phyloP scores from a whole-genome alignment of 64 coral and sea anemone species.

The Trachythela sp. region DNA sequence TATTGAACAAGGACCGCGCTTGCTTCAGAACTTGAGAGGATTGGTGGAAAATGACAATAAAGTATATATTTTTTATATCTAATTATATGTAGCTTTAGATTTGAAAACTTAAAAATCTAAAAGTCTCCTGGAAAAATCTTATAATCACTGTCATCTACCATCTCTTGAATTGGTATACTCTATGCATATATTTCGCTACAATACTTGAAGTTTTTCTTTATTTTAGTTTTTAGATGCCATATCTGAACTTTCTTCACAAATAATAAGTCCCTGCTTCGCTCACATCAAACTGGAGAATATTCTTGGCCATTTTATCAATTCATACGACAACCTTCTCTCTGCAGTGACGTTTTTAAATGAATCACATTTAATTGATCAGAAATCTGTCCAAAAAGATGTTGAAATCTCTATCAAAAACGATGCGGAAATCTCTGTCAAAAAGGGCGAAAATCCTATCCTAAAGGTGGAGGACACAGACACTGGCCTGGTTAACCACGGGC shows the following conservation, averaged over 20 bases:
- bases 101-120: no score
- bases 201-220: neutral
- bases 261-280: neutral
- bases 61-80: neutral
- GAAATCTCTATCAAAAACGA: no score
- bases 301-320: neutral
- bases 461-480: neutral
- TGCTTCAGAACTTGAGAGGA: neutral
- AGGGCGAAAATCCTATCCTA: neutral
- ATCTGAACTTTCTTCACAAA: neutral
- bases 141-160: no score
- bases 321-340: neutral
- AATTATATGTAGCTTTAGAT: no score
- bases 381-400: no score
- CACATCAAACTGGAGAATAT: neutral
- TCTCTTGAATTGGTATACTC: no score
- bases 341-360: neutral
- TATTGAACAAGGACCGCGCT: neutral
- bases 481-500: neutral
- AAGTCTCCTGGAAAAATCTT: no score
- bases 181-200: no score
- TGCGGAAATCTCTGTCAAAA: neutral
- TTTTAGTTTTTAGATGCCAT: conserved; percentile 4
- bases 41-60: neutral
- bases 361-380: neutral